Evolutionary conservation across 2,888 invertebrate species (phyloP).

Genomic region (Gryllus longicercus): DNA sequence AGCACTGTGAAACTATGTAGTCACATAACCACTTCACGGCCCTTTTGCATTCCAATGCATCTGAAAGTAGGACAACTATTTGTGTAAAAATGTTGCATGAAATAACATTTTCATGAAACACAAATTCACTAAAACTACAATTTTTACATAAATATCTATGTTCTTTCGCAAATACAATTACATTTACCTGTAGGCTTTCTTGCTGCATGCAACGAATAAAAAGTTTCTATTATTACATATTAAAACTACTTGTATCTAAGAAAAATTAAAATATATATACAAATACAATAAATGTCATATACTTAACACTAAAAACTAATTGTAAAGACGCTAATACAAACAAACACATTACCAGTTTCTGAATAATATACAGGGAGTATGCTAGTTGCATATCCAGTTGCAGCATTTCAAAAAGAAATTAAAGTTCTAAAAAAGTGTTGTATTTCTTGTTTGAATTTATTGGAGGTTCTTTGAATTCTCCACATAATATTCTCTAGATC

Average conservation of each 20-base stretch:
- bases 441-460: too few relatives aligned
- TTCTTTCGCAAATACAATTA: conserved; percentile 3
- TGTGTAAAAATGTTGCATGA: background rate
- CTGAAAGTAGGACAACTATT: conserved; percentile 48
- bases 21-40: conserved; percentile 98
- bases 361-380: too few relatives aligned
- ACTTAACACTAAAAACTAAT: too few relatives aligned
- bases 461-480: too few relatives aligned
- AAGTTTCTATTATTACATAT: conserved; percentile 27
- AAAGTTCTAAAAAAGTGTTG: too few relatives aligned
- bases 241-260: background rate
- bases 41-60: conserved; percentile 83
- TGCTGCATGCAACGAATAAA: conserved; percentile 47
- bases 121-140: background rate
- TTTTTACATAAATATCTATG: background rate
- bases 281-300: too few relatives aligned
- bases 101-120: background rate
- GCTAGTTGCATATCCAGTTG: too few relatives aligned
- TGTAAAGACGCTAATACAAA: too few relatives aligned
- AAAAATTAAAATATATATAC: background rate
- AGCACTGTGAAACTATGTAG: conserved; percentile 93
- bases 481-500: too few relatives aligned
- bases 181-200: conserved; percentile 54
- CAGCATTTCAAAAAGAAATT: too few relatives aligned
- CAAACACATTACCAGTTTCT: too few relatives aligned